A percentile compares a stretch with the other conserved stretches of the same genome.
Evolutionary conservation across 2,888 invertebrate genomes (phyloP).

Genomic region (Heteromurus nitidus): DNA sequence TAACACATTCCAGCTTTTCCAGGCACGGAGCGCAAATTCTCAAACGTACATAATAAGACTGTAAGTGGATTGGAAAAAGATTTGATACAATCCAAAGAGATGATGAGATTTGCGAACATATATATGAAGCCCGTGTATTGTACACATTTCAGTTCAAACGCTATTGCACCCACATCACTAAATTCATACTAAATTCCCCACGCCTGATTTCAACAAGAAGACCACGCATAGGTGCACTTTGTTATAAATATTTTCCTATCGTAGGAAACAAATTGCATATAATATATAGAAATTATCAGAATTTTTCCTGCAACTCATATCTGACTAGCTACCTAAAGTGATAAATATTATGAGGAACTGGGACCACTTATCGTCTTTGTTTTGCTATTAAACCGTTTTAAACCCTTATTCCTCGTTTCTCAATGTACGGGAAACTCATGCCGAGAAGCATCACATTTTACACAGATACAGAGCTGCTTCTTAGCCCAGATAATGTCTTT

Average conservation of each 20-base stretch:
- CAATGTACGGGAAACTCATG: neutral
- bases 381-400: slow-evolving; percentile 8
- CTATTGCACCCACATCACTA: neutral
- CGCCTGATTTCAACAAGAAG: too few relatives aligned
- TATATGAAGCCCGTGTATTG: too few relatives aligned
- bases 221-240: neutral
- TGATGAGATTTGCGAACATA: too few relatives aligned
- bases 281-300: neutral
- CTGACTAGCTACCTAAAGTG: slow-evolving; percentile 1
- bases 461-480: too few relatives aligned
- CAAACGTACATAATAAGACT: too few relatives aligned
- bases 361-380: slow-evolving; percentile 32
- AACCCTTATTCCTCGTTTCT: neutral
- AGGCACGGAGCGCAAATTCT: too few relatives aligned
- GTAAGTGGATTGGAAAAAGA: too few relatives aligned
- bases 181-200: neutral
- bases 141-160: neutral
- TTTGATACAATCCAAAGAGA: too few relatives aligned
- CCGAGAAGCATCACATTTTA: too few relatives aligned
- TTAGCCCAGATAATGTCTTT: slow-evolving; percentile 57
- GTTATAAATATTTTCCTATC: neutral
- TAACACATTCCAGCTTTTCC: slow-evolving; percentile 34
- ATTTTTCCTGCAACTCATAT: neutral
- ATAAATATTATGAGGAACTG: slow-evolving; percentile 23
- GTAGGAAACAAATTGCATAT: neutral